phyloP scores from a whole-genome alignment of 1,140 invertebrate genomes.

The Coelopa frigida region DNA sequence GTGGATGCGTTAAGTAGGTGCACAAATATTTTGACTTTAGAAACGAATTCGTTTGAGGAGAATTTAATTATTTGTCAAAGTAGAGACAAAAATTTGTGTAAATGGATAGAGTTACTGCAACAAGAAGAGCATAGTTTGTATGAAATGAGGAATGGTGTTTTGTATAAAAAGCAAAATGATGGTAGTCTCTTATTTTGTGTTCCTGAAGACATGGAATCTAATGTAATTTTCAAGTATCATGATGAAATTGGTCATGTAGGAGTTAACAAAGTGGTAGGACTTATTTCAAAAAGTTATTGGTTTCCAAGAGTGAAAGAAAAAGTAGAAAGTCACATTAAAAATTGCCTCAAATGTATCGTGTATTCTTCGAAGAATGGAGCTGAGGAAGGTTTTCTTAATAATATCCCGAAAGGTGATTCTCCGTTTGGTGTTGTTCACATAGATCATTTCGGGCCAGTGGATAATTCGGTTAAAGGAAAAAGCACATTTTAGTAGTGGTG shows the following conservation, averaged over 20 bases:
- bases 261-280: slow-evolving; percentile 39
- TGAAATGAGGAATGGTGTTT: slow-evolving; percentile 21
- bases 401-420: too few relatives aligned
- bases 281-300: slow-evolving; percentile 40
- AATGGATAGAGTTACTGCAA: too few relatives aligned
- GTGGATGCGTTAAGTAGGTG: slow-evolving; percentile 21
- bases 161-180: slow-evolving; percentile 25
- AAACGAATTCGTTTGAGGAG: slow-evolving; percentile 13
- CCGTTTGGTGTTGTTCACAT: too few relatives aligned
- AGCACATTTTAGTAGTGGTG: slow-evolving; percentile 5
- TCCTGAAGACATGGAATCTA: slow-evolving; percentile 24
- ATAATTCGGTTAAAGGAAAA: too few relatives aligned
- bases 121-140: slow-evolving; percentile 21
- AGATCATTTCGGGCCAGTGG: too few relatives aligned
- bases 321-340: slow-evolving; percentile 26
- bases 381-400: slow-evolving; percentile 35
- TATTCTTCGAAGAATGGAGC: slow-evolving; percentile 30
- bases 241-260: slow-evolving; percentile 37
- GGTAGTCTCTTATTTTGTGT: slow-evolving; percentile 23
- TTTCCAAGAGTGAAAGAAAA: slow-evolving; percentile 29
- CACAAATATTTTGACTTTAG: not conserved
- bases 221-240: slow-evolving; percentile 32
- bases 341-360: slow-evolving; percentile 34
- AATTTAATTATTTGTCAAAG: slow-evolving; percentile 27
- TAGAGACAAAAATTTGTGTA: slow-evolving; percentile 36